Base-by-base conservation (phyloP, 64 coral and sea anemone species). In the Acropora yongei region DNA sequence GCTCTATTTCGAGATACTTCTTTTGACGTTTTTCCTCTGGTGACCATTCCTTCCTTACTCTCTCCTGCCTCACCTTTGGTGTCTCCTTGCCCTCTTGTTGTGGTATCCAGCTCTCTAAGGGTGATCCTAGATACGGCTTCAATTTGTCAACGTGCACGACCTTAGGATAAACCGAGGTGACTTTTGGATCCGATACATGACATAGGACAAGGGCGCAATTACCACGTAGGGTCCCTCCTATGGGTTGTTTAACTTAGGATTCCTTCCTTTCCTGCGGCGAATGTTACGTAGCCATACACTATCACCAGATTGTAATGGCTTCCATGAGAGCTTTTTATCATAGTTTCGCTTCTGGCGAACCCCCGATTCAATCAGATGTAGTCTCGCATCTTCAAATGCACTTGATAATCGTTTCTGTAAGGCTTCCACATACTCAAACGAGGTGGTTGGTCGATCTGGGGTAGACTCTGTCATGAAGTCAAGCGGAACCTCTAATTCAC, bases 121-220 rank as follows among this genome's bases (percentile, higher is more conserved):
- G 30, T 13, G 93, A 88, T 19, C 93, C 82, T 10, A 95, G 93
- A 49, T 95, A 95, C 30, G 93, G 93, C 46, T 95, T 95, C 10
- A 95, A 47, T 7, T 74, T 72, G 9, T 94, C 86, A 9, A 41
- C 72, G 40, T 94, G 61, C 2, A 94, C 60, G 8, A 83, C 86
- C 42, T 51, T 94, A 47, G 87, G 87, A 49, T 79, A 39, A 73
- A 5, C 44, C 19, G 83, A 13, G 61, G 79, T 51, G 20, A 57
- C 30, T 30, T 80, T 57, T 58, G 78, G 17, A 40, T 80, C 1
- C 51, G 78, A 39, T 80, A 57, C 3, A 39, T 5, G 2, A 57
- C 78, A 58, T 80, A n/a, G 4, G 78, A 80, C 49, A 78, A 50
- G 41, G 73, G 1, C 12, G 65, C 71, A 46, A 76, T 13, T 47